Percentiles rank a stretch among this genome's conserved stretches.
These are phyloP conservation scores for Alauda arvensis DNA, from an alignment of 2,797 vertebrate species.

Conservation along the genomic window DNA sequence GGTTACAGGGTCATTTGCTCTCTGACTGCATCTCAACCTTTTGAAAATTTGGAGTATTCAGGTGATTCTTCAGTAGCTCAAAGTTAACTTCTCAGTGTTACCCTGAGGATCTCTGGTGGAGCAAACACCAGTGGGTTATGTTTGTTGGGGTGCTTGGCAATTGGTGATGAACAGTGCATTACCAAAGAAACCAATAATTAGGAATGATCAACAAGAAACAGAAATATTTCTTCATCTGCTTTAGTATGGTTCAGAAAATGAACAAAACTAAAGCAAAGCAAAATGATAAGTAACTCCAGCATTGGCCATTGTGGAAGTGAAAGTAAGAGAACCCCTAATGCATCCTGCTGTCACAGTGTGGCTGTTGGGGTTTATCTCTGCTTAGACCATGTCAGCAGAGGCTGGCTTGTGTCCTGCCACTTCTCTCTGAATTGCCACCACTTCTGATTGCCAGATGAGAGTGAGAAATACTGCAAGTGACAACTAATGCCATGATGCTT, in stretches of 20 bases:
- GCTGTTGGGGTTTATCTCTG: not conserved
- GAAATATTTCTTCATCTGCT: not conserved
- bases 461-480: not conserved
- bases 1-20: not conserved
- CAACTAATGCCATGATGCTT: not conserved
- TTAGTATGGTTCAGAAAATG: not conserved
- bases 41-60: not conserved
- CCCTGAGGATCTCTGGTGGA: not conserved
- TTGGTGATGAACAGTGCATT: not conserved
- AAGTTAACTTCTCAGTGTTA: not conserved
- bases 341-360: not conserved
- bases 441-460: not conserved
- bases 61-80: not conserved
- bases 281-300: not conserved
- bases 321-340: not conserved
- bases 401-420: not conserved
- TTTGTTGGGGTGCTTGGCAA: not conserved
- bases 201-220: not conserved
- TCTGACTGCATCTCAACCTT: not conserved
- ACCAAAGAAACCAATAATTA: not conserved
- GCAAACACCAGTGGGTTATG: accelerated
- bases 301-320: not conserved
- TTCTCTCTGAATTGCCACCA: not conserved
- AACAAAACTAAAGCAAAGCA: not conserved
- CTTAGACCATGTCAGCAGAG: not conserved